Evolutionary conservation across 2,797 vertebrate species (phyloP), one percentile per base, ranked within the genome.

Genomic region (Pempheris klunzingeri): DNA sequence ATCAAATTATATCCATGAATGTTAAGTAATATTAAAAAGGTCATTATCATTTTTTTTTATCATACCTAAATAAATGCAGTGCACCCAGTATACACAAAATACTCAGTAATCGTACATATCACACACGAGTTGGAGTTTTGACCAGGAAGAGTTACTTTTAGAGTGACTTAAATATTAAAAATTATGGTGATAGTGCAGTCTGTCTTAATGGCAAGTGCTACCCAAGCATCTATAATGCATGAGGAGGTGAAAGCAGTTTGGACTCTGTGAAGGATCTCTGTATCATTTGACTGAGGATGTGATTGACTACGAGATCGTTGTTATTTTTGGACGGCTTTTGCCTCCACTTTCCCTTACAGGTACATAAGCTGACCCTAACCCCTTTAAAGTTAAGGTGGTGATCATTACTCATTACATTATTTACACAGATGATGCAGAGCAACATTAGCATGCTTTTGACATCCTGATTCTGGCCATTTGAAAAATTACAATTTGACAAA

Each of bases 1-100:
- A 74, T 77, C n/a, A n/a, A 61, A 72, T 54, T 30, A 12, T 4
- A 38, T 30, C 43, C 70, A 69, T 77, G 57, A 69, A 65, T 74
- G 66, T 69, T 70, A 69, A 68, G 60, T n/a, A 5, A 18, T 17
- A 57, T 54, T 26, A 47, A 18, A 75, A 62, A 77, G 71, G 68
- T 74, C 46, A 74, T 30, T 24, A 47, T 47, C 18, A 60, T 57
- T 74, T 43, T 57, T 74, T 43, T 28, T 24, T 22, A 59, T 26
- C 32, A 20, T 18, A 26, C 20, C 20, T 2, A 32, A 36, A 66
- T 7, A 62, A 68, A 17, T 24, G 26, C 28, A 65, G 38, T 0
- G 28, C 5, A 58, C 6, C 14, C n/a, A 34, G 14, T 22, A 30
- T 9, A 53, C 17, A 17, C 26, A 41, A 44, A 53, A 54, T 36